phyloP scores from a whole-genome alignment of 1,140 invertebrate species.

The Gonatopus flavifemur region DNA sequence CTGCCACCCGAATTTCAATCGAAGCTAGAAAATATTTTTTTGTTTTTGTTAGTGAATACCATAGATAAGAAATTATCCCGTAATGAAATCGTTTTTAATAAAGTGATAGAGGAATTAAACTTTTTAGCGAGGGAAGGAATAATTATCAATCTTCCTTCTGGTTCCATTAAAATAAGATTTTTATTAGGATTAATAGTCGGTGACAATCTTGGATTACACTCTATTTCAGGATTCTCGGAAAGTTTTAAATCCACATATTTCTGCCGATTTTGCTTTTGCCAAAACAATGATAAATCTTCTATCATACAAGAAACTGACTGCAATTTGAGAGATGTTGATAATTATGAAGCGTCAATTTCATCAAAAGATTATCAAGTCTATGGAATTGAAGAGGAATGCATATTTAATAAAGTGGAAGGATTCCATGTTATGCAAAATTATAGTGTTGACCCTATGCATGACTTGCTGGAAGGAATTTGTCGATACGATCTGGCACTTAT shows the following conservation, averaged over 20 bases:
- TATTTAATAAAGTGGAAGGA: slow-evolving; percentile 7
- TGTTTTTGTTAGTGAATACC: neutral
- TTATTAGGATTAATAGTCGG: slow-evolving; percentile 8
- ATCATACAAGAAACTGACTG: neutral
- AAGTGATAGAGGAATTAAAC: slow-evolving; percentile 21
- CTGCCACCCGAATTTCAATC: slow-evolving; percentile 1
- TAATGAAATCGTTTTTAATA: slow-evolving; percentile 13
- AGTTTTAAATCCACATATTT: slow-evolving; percentile 13
- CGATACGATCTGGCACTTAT: slow-evolving; percentile 6
- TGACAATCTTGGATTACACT: slow-evolving; percentile 21
- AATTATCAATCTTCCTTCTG: neutral
- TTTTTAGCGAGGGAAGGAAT: slow-evolving; percentile 17
- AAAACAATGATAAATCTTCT: slow-evolving; percentile 1
- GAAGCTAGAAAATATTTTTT: neutral
- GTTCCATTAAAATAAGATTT: slow-evolving; percentile 15
- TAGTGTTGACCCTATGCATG: slow-evolving; percentile 11
- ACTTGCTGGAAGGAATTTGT: slow-evolving; percentile 10
- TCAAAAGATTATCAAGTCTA: slow-evolving; percentile 12
- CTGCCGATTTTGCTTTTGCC: no score
- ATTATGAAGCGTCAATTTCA: slow-evolving; percentile 8
- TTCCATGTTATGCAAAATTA: slow-evolving; percentile 15
- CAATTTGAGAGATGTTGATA: slow-evolving; percentile 14
- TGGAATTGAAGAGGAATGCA: slow-evolving; percentile 13
- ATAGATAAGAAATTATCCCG: slow-evolving; percentile 14
- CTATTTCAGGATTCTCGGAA: slow-evolving; percentile 13